These are phyloP conservation scores for Eulemur macaco DNA, from an alignment of 2,113 vertebrate species.

Conservation along the genomic window DNA sequence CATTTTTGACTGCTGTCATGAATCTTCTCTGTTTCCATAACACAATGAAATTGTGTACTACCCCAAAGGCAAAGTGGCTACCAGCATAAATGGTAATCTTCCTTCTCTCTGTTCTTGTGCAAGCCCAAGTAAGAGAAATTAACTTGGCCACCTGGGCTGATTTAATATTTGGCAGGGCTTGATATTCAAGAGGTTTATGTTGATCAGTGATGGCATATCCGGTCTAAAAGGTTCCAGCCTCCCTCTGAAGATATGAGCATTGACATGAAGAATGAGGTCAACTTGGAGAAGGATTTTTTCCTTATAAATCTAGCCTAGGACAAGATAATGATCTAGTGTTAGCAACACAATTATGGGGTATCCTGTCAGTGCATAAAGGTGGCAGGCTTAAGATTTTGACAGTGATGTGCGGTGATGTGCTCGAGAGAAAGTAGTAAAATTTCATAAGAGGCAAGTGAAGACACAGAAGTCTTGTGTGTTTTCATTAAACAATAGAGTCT, in stretches of 20 bases:
- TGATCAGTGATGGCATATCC: too few relatives aligned
- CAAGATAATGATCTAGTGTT: neutral
- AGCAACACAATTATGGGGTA: neutral
- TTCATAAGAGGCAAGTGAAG: neutral
- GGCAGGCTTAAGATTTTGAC: neutral
- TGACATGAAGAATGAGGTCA: neutral
- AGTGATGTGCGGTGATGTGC: neutral
- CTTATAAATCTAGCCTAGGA: neutral
- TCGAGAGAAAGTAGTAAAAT: neutral
- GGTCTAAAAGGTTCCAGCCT: too few relatives aligned
- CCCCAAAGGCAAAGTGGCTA: neutral
- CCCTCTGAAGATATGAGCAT: neutral
- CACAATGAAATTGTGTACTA: neutral
- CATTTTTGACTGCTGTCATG: neutral
- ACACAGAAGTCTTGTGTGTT: neutral
- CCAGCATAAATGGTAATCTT: neutral
- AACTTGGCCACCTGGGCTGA: neutral
- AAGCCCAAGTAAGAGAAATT: neutral
- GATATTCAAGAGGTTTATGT: too few relatives aligned
- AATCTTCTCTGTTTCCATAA: neutral
- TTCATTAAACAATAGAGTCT: neutral
- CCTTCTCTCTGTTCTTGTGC: neutral
- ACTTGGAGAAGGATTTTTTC: neutral
- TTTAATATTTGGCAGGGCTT: too few relatives aligned
- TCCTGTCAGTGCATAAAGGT: neutral